Evolutionary conservation across 2,888 invertebrate species (phyloP), one percentile per base, ranked within the genome.

Genomic region (Galerucella nymphaeae): DNA sequence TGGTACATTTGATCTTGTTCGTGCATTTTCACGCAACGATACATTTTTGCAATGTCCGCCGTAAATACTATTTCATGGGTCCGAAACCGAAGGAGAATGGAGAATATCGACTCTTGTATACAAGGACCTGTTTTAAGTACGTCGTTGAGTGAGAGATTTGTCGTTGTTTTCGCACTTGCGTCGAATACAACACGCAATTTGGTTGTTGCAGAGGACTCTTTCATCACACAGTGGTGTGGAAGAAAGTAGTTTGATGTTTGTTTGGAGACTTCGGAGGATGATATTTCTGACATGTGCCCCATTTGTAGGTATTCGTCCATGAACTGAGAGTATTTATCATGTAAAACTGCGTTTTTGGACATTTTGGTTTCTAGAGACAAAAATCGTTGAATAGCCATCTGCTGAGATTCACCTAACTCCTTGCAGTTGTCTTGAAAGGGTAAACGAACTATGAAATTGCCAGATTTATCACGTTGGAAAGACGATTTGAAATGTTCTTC

Each of bases 131-230:
- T 63, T 18, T 72, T 57, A 18, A 74, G 73, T 6, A 77, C n/a
- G 59, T 78, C 76, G 71, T 80, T 80, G 53, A 81, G 62, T 10
- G 77, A 79, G 11, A 72, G 1, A 8, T 76, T 76, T 5, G 61
- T 18, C 41, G 41, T 18, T 20, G 70, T 61, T 42, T 70, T 67
- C 13, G 58, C 30, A 6, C 66, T 66, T 1, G 72, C 72, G 41
- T 74, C 66, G 30, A 72, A 76, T 9, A 76, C 74, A 13, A 74
- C 76, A 23, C 74, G 41, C 3, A 62, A 30, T 41, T 65, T 70
- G n/a, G 62, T 66, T 45, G 45, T 45, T 11, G 11, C 14, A 45
- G 45, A 45, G 4, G 45, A 13, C 45, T 45, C 45, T 45, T 45
- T 45, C 0, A 14, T 45, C 45, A 45, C 14, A 45, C 45, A 45